Evolutionary conservation across 2,797 vertebrate genomes (phyloP).

Genomic region (Alcedo atthis): DNA sequence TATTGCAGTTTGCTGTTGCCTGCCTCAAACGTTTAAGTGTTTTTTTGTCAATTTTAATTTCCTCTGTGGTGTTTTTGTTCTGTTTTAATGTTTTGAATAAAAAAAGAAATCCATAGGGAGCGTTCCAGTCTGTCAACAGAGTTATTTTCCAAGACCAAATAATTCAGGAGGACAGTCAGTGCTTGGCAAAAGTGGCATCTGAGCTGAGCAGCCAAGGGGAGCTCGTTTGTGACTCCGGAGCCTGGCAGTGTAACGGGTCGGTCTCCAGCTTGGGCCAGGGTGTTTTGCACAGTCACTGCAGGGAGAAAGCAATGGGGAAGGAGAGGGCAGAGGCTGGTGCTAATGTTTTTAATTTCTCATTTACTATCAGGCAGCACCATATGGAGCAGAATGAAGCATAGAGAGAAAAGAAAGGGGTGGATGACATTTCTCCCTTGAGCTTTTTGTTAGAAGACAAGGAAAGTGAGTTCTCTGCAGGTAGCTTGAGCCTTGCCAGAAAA

Average conservation of each 20-base stretch:
- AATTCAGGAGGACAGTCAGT: not conserved
- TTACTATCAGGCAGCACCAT: conserved; percentile 56
- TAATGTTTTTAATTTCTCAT: conserved; percentile 63
- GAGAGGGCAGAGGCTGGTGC: conserved; percentile 18
- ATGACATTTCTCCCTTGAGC: conserved; percentile 41
- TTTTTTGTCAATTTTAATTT: not conserved
- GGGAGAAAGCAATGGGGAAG: not conserved
- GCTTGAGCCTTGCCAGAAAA: conserved; percentile 47
- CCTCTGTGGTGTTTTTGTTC: not conserved
- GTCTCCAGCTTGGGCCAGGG: not conserved
- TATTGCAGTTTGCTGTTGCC: not conserved
- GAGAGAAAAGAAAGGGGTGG: not conserved
- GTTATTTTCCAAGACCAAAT: not conserved
- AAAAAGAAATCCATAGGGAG: not conserved
- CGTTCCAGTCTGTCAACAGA: not conserved
- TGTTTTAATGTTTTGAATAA: not conserved
- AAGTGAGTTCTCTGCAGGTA: conserved; percentile 65
- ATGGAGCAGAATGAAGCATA: conserved; percentile 23
- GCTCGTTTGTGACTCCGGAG: not conserved
- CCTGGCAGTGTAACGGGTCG: not conserved
- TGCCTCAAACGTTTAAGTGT: not conserved
- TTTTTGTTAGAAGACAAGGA: conserved; percentile 5
- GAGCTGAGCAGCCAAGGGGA: not conserved
- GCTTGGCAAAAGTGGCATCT: not conserved
- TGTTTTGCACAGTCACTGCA: not conserved